phyloP scores from a whole-genome alignment of 2,113 vertebrate species.

The mouse (Mus musculus) region GRCm39 chr3:67434501-67435000 shows the following conservation, averaged over 20 bases:
- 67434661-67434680: not conserved
- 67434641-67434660: not conserved
- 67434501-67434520: not conserved
- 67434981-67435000: not conserved
- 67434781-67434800: not conserved
- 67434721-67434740: not conserved
- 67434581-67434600: not conserved
- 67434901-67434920: not conserved
- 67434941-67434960: not conserved
- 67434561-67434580: not conserved
- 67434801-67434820: not conserved
- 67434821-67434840: not conserved
- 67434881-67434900: not conserved
- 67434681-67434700: not conserved
- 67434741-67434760: not conserved
- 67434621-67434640: not conserved
- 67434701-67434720: not conserved
- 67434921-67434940: not conserved
- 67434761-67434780: not conserved
- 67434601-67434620: not conserved
- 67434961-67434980: not conserved
- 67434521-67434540: not conserved
- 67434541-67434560: not conserved
- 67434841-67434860: accelerated
- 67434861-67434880: no score